A percentile compares a stretch with the other conserved stretches of the same genome.
Conservation (phyloP, 2,113 vertebrate species). For the Sakesphorus luctuosus region DNA sequence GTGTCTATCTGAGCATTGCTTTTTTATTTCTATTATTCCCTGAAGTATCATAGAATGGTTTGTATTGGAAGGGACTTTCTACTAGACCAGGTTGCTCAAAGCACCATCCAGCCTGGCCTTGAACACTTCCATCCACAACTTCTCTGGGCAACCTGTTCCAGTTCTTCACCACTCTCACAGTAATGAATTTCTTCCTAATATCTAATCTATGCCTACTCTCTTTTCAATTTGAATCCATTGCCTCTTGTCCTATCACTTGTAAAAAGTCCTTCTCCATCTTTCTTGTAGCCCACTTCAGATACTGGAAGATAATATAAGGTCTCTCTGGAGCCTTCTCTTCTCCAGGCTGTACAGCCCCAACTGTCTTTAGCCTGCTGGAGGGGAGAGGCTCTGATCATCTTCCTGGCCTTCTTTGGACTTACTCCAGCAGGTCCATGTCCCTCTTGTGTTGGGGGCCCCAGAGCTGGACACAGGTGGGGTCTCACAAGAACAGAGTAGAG, state of each 20-base stretch:
- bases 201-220: background rate
- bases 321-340: background rate
- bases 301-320: background rate
- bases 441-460: background rate
- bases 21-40: background rate
- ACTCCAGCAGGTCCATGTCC: background rate
- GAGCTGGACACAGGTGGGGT: background rate
- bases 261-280: background rate
- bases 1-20: background rate
- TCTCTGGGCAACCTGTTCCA: background rate
- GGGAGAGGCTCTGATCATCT: background rate
- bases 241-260: background rate
- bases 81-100: background rate
- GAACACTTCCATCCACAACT: background rate
- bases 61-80: background rate
- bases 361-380: background rate
- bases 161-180: background rate
- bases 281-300: background rate
- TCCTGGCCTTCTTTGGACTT: background rate
- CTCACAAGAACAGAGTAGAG: background rate
- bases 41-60: background rate
- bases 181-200: background rate
- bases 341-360: background rate
- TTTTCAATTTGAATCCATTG: background rate
- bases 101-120: background rate